Conservation (phyloP, 2,113 vertebrate species). For the Australoheros scitulus region DNA sequence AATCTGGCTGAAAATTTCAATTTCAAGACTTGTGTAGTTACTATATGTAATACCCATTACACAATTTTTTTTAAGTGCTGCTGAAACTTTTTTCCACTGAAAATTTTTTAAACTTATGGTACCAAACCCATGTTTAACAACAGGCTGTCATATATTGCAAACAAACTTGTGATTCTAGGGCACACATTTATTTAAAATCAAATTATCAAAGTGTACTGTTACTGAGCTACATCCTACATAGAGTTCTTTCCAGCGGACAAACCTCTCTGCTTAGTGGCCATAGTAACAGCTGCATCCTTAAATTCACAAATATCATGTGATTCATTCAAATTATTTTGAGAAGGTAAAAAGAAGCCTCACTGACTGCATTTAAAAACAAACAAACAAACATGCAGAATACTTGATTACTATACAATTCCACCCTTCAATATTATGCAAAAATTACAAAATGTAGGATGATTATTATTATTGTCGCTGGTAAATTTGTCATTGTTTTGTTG, state of each 20-base stretch:
- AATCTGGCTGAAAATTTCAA: neutral
- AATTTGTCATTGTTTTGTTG: slow-evolving; percentile 26
- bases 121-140: neutral
- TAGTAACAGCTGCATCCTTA: too few relatives aligned
- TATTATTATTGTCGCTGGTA: slow-evolving; percentile 21
- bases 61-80: neutral
- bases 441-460: neutral
- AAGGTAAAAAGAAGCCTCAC: neutral
- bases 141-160: neutral
- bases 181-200: neutral
- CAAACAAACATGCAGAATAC: neutral
- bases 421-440: neutral
- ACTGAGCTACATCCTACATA: neutral
- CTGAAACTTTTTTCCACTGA: neutral
- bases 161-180: neutral
- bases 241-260: neutral
- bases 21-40: neutral
- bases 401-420: neutral
- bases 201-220: neutral
- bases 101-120: neutral
- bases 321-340: neutral
- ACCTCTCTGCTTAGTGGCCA: neutral
- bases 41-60: neutral
- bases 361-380: too few relatives aligned
- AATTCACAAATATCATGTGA: too few relatives aligned